Evolutionary conservation across 2,888 invertebrate genomes (phyloP), one percentile per base, ranked within the genome.

Genomic region (Tachina fera): DNA sequence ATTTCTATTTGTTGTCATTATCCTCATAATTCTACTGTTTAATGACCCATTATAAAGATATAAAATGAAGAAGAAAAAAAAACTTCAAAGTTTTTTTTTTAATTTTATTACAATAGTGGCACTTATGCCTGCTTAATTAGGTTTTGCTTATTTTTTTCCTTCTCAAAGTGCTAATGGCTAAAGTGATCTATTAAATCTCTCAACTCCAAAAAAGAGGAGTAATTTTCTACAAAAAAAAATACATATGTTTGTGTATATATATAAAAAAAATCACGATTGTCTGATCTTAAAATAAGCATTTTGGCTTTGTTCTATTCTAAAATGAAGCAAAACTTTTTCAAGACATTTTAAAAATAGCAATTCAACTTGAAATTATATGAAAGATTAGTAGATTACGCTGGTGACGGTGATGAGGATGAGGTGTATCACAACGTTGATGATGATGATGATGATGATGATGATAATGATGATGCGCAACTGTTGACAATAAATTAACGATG

Each of bases 401-500:
- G 22, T 56, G 70, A 19, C 19, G 79, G 56, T 53, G 39, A 53
- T 61, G 60, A 63, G 41, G 68, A 70, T 63, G 68, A 74, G 68
- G 61, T 31, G 14, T 51, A 65, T 47, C 9, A 61, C 56, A 49
- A 56, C 61, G 19, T 19, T 22, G 72, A 75, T 41, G 49, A 77
- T 68, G 53, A 67, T 77, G 65, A 47, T 14, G 47, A 13, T 11
- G 16, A 10, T 49, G 61, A 61, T 65, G 61, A 56, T 70, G 19
- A 63, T 63, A 72, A 78, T 61, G 68, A 74, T 74, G 67, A 70
- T 81, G 68, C 82, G 78, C 85, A 85, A 82, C 85, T 85, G 85
- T 85, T 82, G 77, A 68, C 81, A 77, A 85, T 85, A 85, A 85
- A 85, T 85, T 85, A 78, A 78, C 81, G 74, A 74, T 82, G 81